phyloP scores from a whole-genome alignment of 2,888 invertebrate species.

The Trichopoda pennipes region DNA sequence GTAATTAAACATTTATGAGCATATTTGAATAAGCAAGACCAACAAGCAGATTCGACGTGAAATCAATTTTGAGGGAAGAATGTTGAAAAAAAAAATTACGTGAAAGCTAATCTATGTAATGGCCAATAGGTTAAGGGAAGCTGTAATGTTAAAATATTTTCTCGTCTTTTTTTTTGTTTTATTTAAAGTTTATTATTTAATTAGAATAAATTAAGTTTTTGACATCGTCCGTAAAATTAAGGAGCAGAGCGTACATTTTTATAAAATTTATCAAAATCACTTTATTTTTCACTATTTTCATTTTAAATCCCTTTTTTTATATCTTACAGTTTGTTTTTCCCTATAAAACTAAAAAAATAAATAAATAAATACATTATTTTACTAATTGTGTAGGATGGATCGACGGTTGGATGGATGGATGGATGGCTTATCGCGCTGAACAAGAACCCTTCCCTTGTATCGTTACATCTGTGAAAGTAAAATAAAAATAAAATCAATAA shows the following conservation, averaged over 20 bases:
- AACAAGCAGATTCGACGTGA: too few relatives aligned
- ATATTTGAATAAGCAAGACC: too few relatives aligned
- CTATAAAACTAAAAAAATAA: slow-evolving; percentile 42
- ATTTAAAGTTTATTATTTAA: too few relatives aligned
- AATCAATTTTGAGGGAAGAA: too few relatives aligned
- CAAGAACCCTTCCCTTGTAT: slow-evolving; percentile 79
- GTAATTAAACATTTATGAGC: too few relatives aligned
- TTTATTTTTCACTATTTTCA: slow-evolving; percentile 38
- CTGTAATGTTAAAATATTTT: too few relatives aligned
- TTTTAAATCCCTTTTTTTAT: background rate
- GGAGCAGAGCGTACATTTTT: background rate
- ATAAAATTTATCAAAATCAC: slow-evolving; percentile 8
- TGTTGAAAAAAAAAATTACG: too few relatives aligned
- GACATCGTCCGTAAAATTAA: too few relatives aligned
- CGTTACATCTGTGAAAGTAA: slow-evolving; percentile 75
- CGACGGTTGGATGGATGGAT: background rate
- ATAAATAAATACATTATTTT: slow-evolving; percentile 58
- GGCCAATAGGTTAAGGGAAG: too few relatives aligned
- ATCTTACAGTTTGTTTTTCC: slow-evolving; percentile 23
- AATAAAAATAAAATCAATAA: slow-evolving; percentile 21
- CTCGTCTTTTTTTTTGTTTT: too few relatives aligned
- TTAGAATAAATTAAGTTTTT: too few relatives aligned
- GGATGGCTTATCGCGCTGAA: slow-evolving; percentile 73
- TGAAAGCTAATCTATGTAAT: too few relatives aligned
- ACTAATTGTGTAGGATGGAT: slow-evolving; percentile 45